Percentiles rank a stretch among this genome's conserved stretches.
Conservation (phyloP, 1,140 invertebrate species). For the Cotesia glomerata region DNA sequence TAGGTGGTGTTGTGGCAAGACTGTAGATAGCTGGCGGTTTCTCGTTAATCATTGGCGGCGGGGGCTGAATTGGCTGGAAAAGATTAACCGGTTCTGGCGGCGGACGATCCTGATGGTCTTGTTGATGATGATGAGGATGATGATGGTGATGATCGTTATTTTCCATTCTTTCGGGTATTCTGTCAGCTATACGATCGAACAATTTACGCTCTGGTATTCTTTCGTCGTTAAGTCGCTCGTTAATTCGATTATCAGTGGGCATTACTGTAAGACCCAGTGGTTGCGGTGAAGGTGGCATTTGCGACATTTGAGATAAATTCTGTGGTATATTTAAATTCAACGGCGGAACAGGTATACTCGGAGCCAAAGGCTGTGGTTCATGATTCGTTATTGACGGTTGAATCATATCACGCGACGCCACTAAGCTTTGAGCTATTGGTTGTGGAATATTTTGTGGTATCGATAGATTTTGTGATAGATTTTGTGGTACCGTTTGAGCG, state of each 20-base stretch:
- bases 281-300: slow-evolving; percentile 51
- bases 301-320: slow-evolving; percentile 51
- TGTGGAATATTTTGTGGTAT: slow-evolving; percentile 36
- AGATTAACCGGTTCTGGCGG: slow-evolving; percentile 54
- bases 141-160: slow-evolving; percentile 30
- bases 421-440: slow-evolving; percentile 33
- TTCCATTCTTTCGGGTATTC: slow-evolving; percentile 42
- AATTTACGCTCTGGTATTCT: slow-evolving; percentile 25
- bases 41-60: slow-evolving; percentile 36
- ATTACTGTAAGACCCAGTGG: slow-evolving; percentile 55
- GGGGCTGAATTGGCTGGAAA: slow-evolving; percentile 64
- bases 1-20: slow-evolving; percentile 63
- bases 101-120: slow-evolving; percentile 10
- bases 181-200: slow-evolving; percentile 44
- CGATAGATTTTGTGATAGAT: slow-evolving; percentile 52
- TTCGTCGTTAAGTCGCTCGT: slow-evolving; percentile 39
- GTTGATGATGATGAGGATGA: too few species aligned
- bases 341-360: slow-evolving; percentile 47
- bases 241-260: slow-evolving; percentile 39
- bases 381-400: slow-evolving; percentile 46
- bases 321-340: slow-evolving; percentile 58
- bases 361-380: slow-evolving; percentile 42
- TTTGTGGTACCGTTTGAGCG: slow-evolving; percentile 55
- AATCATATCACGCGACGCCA: slow-evolving; percentile 41
- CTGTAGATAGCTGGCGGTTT: slow-evolving; percentile 51